These are phyloP conservation scores for Tychaedon coryphoeus DNA, from an alignment of 2,113 vertebrate genomes.

Conservation along the genomic window DNA sequence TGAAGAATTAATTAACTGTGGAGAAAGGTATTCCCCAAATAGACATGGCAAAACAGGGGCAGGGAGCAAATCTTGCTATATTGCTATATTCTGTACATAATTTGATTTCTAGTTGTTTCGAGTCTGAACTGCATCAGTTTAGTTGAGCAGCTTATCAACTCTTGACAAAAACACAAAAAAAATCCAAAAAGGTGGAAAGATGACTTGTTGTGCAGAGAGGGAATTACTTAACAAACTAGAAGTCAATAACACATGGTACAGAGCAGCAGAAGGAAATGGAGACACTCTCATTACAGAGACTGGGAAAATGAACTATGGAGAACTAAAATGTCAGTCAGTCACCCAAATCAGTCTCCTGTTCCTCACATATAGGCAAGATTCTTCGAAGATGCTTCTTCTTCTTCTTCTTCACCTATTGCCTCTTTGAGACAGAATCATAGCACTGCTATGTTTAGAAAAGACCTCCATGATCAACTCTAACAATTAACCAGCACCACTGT, in stretches of 20 bases:
- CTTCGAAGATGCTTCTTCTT: neutral
- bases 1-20: neutral
- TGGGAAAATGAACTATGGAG: neutral
- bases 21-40: neutral
- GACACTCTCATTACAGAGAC: neutral
- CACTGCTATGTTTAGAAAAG: neutral
- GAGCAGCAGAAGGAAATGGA: neutral
- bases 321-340: neutral
- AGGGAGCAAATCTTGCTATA: neutral
- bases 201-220: neutral
- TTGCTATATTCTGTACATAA: neutral
- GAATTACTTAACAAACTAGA: neutral
- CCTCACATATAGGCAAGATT: neutral
- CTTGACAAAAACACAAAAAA: neutral
- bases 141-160: neutral
- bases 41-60: neutral
- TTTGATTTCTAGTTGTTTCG: neutral
- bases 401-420: neutral
- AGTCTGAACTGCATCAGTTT: neutral
- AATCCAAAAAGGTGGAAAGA: neutral
- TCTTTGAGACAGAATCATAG: neutral
- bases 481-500: neutral
- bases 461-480: neutral
- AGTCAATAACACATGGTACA: neutral
- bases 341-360: neutral